Conservation (phyloP, 2,113 vertebrate species). For the Meriones unguiculatus region DNA sequence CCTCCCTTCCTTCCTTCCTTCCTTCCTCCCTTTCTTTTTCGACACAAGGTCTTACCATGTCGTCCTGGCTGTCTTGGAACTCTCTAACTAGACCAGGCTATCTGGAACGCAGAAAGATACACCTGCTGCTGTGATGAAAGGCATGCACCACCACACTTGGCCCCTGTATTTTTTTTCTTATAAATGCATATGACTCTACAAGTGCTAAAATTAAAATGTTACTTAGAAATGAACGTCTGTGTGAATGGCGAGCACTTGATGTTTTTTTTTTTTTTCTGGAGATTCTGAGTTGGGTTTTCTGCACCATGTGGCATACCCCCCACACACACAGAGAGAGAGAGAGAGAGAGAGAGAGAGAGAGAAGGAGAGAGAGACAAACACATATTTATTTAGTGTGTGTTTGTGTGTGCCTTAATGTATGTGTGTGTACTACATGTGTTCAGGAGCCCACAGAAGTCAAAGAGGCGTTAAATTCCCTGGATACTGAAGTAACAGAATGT, state of each 20-base stretch:
- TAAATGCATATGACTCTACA: neutral
- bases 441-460: neutral
- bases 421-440: neutral
- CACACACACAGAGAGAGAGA: fast-evolving
- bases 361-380: neutral
- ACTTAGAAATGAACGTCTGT: neutral
- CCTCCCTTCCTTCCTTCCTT: too few relatives aligned
- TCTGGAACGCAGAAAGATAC: neutral
- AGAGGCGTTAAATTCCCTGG: neutral
- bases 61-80: neutral
- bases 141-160: neutral
- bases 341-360: neutral
- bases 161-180: conserved; percentile 41
- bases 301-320: neutral
- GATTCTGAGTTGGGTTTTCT: neutral
- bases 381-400: neutral
- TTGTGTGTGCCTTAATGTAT: neutral
- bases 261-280: too few relatives aligned
- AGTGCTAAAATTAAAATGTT: conserved; percentile 4
- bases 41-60: neutral
- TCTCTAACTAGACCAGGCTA: neutral
- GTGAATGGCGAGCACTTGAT: too few relatives aligned
- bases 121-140: neutral
- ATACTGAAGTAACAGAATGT: neutral
- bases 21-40: neutral